Evolutionary conservation across 2,888 invertebrate genomes (phyloP), one percentile per base, ranked within the genome.

Genomic region (Ichneumon xanthorius): DNA sequence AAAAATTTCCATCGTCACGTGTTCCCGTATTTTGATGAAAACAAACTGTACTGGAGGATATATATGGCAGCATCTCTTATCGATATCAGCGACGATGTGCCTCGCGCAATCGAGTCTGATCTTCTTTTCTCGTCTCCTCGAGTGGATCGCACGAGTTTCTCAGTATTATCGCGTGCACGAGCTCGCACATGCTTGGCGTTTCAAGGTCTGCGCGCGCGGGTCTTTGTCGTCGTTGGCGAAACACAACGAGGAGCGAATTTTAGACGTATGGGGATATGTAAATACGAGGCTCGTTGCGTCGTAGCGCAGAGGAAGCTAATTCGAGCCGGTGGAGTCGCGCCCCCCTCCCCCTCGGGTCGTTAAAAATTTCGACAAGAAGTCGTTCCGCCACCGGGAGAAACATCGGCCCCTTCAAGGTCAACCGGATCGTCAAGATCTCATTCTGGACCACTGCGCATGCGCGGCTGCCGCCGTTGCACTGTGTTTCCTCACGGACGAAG

Each of bases 361-460:
- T 58, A 58, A 61, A 75, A 67, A 48, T 70, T 84, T 81, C 80
- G 77, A 79, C 65, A 61, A 78, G 45, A 63, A 33, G 53, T 68
- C 53, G 83, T 73, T 76, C 26, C 71, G 72, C 68, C 73, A 78
- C 16, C 58, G 61, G 58, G 37, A 77, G 53, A 19, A 80, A 73
- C 77, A 67, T 81, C 33, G 77, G 73, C 63, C 79, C 73, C 79
- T 79, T 84, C 87, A 88, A 87, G 88, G 88, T 68, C 87, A 58
- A 75, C 87, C 67, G 77, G 86, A 82, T 87, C 53, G 55, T 55
- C 5, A n/a, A 50, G 50, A 68, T 79, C 50, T 63, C 61, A 63
- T 55, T 26, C 40, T 37, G 40, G 55, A 73, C 55, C 30, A 22
- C 58, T 3, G 68, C 78, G 26, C 7, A 33, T 53, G 22, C 33